phyloP scores from a whole-genome alignment of 2,113 vertebrate genomes.

The Sinosuthora webbiana region DNA sequence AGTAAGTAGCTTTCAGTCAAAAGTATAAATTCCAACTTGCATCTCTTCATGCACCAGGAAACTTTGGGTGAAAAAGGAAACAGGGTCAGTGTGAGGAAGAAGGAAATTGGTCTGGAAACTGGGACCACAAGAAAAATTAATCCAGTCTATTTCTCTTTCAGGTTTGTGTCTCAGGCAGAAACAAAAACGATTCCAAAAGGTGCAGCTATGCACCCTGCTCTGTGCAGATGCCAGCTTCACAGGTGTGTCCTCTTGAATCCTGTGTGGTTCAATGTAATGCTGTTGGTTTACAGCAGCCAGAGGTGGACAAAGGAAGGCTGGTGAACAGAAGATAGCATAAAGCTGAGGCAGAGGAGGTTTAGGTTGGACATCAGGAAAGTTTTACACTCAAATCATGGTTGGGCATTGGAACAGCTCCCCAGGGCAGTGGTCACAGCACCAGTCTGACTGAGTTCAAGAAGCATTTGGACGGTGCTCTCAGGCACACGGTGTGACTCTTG shows the following conservation, averaged over 20 bases:
- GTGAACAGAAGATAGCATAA: neutral
- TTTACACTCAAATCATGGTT: neutral
- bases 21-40: neutral
- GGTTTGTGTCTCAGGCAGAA: neutral
- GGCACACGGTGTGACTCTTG: neutral
- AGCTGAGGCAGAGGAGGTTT: neutral
- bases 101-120: neutral
- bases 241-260: neutral
- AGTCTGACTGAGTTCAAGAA: neutral
- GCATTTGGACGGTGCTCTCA: neutral
- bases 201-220: fast-evolving
- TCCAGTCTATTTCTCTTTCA: neutral
- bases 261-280: neutral
- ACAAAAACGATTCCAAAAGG: neutral
- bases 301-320: neutral
- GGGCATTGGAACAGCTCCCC: neutral
- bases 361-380: neutral
- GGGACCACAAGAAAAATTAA: neutral
- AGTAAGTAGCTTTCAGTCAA: neutral
- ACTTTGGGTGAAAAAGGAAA: neutral
- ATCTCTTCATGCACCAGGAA: neutral
- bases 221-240: neutral
- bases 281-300: neutral
- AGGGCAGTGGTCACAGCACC: neutral
- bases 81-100: neutral